Conservation (phyloP, 2,888 invertebrate species). For the Yponomeuta cagnagella region DNA sequence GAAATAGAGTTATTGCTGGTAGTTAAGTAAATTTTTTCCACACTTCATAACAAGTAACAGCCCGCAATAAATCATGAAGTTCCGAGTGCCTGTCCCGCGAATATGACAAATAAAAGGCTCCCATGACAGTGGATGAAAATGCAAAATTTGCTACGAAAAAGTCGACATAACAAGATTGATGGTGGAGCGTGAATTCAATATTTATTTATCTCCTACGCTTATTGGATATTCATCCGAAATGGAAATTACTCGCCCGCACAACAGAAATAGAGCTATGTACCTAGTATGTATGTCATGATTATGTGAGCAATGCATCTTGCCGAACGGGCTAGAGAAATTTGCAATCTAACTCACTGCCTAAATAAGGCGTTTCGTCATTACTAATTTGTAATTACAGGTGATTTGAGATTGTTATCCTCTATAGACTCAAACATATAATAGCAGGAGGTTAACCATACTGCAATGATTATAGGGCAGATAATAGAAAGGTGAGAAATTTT, state of each 20-base stretch:
- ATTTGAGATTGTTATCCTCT: too few relatives aligned
- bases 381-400: too few relatives aligned
- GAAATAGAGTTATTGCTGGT: too few relatives aligned
- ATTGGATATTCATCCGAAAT: constrained; percentile 31
- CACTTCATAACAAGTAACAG: neutral
- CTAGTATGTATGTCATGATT: too few relatives aligned
- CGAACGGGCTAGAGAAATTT: neutral
- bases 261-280: neutral
- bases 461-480: too few relatives aligned
- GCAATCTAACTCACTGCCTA: neutral
- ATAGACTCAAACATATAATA: too few relatives aligned
- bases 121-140: constrained; percentile 27
- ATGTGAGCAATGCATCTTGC: neutral
- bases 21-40: neutral
- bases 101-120: constrained; percentile 1
- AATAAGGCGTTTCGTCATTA: too few relatives aligned
- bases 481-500: too few relatives aligned
- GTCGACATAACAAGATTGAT: constrained; percentile 45
- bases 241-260: constrained; percentile 26
- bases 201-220: constrained; percentile 33
- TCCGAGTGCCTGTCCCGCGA: constrained; percentile 1
- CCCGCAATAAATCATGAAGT: constrained; percentile 2
- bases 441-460: too few relatives aligned
- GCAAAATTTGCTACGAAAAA: constrained; percentile 36
- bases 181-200: constrained; percentile 36